These are phyloP conservation scores for Choristoneura fumiferana DNA, from an alignment of 1,140 invertebrate genomes.

Conservation along the genomic window DNA sequence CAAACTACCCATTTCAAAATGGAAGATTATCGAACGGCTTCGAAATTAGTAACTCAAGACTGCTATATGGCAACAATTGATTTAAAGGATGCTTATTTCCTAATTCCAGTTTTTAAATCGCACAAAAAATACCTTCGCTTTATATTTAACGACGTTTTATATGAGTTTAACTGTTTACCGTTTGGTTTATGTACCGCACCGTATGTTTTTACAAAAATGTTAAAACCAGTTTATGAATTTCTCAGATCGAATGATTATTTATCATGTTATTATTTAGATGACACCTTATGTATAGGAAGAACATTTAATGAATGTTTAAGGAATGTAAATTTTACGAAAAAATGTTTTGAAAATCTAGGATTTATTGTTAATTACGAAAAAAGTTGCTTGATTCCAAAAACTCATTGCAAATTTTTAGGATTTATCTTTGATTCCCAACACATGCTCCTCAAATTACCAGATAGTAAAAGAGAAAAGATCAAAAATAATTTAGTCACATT, in stretches of 20 bases:
- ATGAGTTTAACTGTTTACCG: slow-evolving; percentile 17
- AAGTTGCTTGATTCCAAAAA: slow-evolving; percentile 18
- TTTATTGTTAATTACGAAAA: slow-evolving; percentile 23
- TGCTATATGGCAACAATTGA: slow-evolving; percentile 16
- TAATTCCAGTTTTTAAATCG: neutral
- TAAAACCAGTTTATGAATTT: slow-evolving; percentile 21
- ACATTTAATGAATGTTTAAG: slow-evolving; percentile 7
- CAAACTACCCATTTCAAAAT: slow-evolving; percentile 15
- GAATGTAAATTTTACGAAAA: slow-evolving; percentile 14
- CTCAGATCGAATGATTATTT: slow-evolving; percentile 12
- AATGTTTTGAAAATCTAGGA: slow-evolving; percentile 17
- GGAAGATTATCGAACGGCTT: slow-evolving; percentile 16
- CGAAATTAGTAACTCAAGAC: slow-evolving; percentile 5
- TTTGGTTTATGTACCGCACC: slow-evolving; percentile 22
- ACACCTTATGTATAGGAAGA: slow-evolving; percentile 12
- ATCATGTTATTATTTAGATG: slow-evolving; percentile 20
- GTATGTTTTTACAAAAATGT: slow-evolving; percentile 24
- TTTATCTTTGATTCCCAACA: slow-evolving; percentile 19
- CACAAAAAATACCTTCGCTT: neutral
- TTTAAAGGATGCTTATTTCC: slow-evolving; percentile 19
- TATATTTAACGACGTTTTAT: neutral
- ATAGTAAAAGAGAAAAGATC: slow-evolving; percentile 13
- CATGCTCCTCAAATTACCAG: slow-evolving; percentile 17
- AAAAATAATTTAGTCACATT: neutral
- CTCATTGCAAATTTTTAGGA: slow-evolving; percentile 20